Percentiles rank a stretch among this genome's conserved stretches.
Evolutionary conservation across 1,140 invertebrate genomes (phyloP).

Genomic region (Trichogramma pretiosum): DNA sequence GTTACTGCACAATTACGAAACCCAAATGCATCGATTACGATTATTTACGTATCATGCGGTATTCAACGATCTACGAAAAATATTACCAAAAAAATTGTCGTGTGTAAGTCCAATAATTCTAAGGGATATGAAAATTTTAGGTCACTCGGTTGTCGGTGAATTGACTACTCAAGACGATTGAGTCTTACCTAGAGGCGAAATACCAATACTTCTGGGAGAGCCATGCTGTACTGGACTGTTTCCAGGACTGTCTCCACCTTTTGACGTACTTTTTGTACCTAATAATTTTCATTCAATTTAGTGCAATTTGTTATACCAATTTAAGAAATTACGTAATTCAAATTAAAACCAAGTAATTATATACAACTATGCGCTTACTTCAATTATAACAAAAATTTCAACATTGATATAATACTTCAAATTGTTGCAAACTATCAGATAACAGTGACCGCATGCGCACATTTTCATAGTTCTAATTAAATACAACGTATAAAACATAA

Average conservation of each 20-base stretch:
- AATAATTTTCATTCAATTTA: slow-evolving; percentile 29
- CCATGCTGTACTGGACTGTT: slow-evolving; percentile 48
- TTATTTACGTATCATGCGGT: no score
- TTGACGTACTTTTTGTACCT: slow-evolving; percentile 41
- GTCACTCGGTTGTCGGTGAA: no score
- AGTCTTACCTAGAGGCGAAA: slow-evolving; percentile 51
- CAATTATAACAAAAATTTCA: background rate
- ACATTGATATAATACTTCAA: background rate
- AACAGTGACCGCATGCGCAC: background rate
- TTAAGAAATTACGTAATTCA: background rate
- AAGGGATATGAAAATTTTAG: no score
- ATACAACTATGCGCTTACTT: background rate
- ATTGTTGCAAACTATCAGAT: background rate
- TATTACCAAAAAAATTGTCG: no score
- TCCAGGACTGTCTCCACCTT: slow-evolving; percentile 44
- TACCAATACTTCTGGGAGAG: slow-evolving; percentile 49
- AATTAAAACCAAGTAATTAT: no score
- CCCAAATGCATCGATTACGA: no score
- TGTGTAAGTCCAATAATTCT: no score
- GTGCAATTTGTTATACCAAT: background rate
- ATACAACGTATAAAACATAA: no score
- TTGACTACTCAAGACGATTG: no score
- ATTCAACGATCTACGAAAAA: no score
- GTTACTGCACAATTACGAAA: no score
- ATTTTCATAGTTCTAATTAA: no score